Percentiles rank a stretch among this genome's conserved stretches.
These are phyloP conservation scores for Leptinotarsa peninsularis DNA, from an alignment of 2,888 invertebrate species.

Conservation along the genomic window DNA sequence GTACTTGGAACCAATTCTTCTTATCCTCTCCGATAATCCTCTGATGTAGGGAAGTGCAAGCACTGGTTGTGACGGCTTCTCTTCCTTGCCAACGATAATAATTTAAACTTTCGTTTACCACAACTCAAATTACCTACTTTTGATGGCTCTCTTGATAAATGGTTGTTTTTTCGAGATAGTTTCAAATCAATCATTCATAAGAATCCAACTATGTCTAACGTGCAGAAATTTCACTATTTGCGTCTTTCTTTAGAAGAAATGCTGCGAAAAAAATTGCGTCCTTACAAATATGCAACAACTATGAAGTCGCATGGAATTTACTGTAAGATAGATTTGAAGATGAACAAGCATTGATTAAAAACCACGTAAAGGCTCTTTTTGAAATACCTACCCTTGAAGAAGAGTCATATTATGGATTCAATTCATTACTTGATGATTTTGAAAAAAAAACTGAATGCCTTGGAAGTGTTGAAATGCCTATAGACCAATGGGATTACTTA, in stretches of 20 bases:
- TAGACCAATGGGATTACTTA: constrained; percentile 20
- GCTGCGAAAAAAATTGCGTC: not conserved
- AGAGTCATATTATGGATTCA: constrained; percentile 19
- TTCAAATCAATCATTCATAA: constrained; percentile 21
- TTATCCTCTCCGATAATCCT: too few species aligned
- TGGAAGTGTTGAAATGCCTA: constrained; percentile 7
- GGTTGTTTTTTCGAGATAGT: constrained; percentile 12
- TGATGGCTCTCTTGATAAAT: not conserved
- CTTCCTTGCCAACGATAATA: too few species aligned
- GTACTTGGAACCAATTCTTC: too few species aligned
- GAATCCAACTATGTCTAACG: constrained; percentile 3
- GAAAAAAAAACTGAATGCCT: constrained; percentile 18
- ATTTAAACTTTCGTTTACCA: too few species aligned
- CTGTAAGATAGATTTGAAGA: constrained; percentile 20
- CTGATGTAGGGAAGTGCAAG: too few species aligned
- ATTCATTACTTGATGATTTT: constrained; percentile 8
- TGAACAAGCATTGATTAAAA: constrained; percentile 9
- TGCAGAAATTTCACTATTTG: constrained; percentile 16
- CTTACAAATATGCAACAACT: constrained; percentile 18
- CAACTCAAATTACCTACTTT: too few species aligned
- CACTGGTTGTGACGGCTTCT: too few species aligned
- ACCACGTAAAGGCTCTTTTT: constrained; percentile 22
- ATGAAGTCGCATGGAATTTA: constrained; percentile 22
- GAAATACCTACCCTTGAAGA: constrained; percentile 14
- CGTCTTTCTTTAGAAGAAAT: not conserved